Conservation (phyloP, 2,888 invertebrate species). For the Hermodice carunculata region DNA sequence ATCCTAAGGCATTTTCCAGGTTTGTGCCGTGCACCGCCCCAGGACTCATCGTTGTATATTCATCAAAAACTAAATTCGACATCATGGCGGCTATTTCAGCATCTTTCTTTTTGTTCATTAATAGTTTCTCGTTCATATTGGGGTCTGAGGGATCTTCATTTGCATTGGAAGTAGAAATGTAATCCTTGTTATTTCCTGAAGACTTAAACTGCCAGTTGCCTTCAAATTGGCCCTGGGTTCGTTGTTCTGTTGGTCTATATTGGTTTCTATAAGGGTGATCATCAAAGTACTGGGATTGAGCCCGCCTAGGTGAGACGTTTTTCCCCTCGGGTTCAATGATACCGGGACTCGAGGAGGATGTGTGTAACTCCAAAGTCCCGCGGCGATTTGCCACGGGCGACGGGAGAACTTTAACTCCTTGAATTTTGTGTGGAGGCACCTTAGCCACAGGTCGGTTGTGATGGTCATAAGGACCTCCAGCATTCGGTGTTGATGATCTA, state of each 20-base stretch:
- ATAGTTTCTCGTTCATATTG: slow-evolving; percentile 21
- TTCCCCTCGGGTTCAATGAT: no score
- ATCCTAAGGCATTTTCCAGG: slow-evolving; percentile 37
- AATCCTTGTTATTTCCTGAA: background rate
- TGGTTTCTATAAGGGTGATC: slow-evolving; percentile 7
- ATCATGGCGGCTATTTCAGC: slow-evolving; percentile 38
- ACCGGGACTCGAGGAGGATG: background rate
- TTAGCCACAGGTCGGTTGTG: slow-evolving; percentile 32
- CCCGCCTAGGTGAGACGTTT: background rate
- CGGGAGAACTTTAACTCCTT: slow-evolving; percentile 38
- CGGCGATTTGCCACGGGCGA: background rate
- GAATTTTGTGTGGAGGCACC: slow-evolving; percentile 39
- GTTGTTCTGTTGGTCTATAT: background rate
- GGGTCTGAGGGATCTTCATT: slow-evolving; percentile 10
- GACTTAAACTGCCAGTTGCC: slow-evolving; percentile 24
- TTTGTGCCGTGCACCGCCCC: slow-evolving; percentile 30
- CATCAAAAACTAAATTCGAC: slow-evolving; percentile 31
- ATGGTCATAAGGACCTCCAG: no score
- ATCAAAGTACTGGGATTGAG: background rate
- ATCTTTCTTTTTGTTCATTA: slow-evolving; percentile 35
- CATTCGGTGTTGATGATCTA: no score
- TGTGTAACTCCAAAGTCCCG: background rate
- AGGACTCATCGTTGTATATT: slow-evolving; percentile 18
- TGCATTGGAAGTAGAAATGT: background rate
- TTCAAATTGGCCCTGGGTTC: background rate